Conservation (phyloP, 2,113 vertebrate species). For the Pangasianodon gigas region DNA sequence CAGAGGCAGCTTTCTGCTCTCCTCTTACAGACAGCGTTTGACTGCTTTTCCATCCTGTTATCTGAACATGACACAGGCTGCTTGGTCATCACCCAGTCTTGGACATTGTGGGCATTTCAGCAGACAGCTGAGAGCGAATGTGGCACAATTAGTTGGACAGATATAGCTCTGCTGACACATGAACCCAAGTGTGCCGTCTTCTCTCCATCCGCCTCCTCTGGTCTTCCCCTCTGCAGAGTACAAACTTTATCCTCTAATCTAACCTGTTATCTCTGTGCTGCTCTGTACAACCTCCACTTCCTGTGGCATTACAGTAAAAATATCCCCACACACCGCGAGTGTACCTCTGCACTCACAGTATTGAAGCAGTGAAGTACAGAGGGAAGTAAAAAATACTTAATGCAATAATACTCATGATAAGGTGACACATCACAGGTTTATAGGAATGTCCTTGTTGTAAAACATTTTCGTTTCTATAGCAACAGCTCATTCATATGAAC, state of each 20-base stretch:
- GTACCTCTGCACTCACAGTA: neutral
- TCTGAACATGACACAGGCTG: slow-evolving; percentile 45
- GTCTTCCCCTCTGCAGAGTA: slow-evolving; percentile 12
- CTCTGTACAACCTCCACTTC: neutral
- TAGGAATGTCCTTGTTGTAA: neutral
- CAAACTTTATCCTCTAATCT: slow-evolving; percentile 41
- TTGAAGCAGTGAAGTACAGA: neutral
- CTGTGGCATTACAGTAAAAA: neutral
- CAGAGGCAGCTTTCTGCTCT: slow-evolving; percentile 25
- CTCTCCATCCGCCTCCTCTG: slow-evolving; percentile 13
- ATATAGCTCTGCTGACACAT: slow-evolving; percentile 66
- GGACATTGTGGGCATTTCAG: slow-evolving; percentile 61
- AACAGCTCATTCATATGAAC: neutral
- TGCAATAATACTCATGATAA: neutral
- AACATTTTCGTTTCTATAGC: neutral
- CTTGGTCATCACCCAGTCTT: slow-evolving; percentile 48
- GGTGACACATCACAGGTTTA: neutral
- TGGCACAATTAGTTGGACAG: slow-evolving; percentile 64
- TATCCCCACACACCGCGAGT: neutral
- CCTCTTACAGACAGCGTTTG: slow-evolving; percentile 16
- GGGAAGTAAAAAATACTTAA: neutral
- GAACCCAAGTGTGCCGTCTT: slow-evolving; percentile 40
- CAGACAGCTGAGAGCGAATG: slow-evolving; percentile 53
- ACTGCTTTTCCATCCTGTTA: slow-evolving; percentile 33
- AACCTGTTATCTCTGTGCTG: slow-evolving; percentile 10